These are phyloP conservation scores for Chrysolina oricalcia DNA, from an alignment of 2,888 invertebrate species.

Conservation along the genomic window DNA sequence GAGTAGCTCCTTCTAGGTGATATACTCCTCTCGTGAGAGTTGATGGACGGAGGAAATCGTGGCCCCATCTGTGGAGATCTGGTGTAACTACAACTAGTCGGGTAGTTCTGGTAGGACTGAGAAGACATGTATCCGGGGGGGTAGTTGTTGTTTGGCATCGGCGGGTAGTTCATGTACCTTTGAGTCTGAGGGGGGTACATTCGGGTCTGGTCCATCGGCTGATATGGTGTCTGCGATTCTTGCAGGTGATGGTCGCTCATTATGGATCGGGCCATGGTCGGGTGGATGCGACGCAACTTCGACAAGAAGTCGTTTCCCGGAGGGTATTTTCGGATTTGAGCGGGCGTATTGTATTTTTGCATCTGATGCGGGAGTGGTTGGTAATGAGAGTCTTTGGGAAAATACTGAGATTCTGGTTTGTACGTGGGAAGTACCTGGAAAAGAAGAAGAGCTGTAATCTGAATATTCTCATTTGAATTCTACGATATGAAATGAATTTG, in stretches of 20 bases:
- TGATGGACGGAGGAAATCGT: constrained; percentile 55
- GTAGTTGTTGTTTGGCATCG: constrained; percentile 52
- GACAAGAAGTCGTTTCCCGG: constrained; percentile 64
- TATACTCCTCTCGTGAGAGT: constrained; percentile 60
- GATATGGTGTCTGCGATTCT: constrained; percentile 59
- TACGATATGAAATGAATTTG: not conserved
- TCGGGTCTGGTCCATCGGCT: constrained; percentile 62
- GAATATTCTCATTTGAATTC: not conserved
- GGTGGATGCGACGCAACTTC: constrained; percentile 65
- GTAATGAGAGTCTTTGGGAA: constrained; percentile 56
- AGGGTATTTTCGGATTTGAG: constrained; percentile 55
- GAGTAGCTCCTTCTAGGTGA: constrained; percentile 63
- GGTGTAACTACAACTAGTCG: constrained; percentile 51
- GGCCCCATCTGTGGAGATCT: constrained; percentile 56
- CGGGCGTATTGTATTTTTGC: constrained; percentile 58
- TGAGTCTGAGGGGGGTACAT: constrained; percentile 62
- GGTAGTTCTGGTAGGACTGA: constrained; percentile 48
- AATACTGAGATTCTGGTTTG: constrained; percentile 65
- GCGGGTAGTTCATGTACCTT: constrained; percentile 57
- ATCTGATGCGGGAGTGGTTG: constrained; percentile 44
- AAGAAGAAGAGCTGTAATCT: constrained; percentile 13
- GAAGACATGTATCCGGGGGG: constrained; percentile 45
- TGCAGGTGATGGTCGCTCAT: constrained; percentile 67
- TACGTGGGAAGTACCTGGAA: constrained; percentile 56
- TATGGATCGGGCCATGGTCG: constrained; percentile 66